Evolutionary conservation across 1,140 invertebrate genomes (phyloP).

Genomic region (Oryctes rhinoceros): DNA sequence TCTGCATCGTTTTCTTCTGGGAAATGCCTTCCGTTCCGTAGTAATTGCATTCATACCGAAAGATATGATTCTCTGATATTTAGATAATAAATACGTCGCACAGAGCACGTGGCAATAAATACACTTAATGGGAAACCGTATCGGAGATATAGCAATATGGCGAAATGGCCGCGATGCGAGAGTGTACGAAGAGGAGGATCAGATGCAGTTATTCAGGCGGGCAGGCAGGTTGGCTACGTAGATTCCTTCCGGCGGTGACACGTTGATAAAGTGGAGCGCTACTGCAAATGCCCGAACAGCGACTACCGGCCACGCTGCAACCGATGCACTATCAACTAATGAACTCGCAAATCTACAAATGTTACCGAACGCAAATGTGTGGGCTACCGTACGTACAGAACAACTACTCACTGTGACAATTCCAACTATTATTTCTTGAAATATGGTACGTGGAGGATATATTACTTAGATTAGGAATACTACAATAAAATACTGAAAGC

Average conservation of each 20-base stretch:
- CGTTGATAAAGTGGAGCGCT: slow-evolving; percentile 48
- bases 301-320: slow-evolving; percentile 35
- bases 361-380: slow-evolving; percentile 36
- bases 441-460: background rate
- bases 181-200: slow-evolving; percentile 12
- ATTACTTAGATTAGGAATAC: background rate
- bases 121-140: slow-evolving; percentile 32
- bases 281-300: slow-evolving; percentile 39
- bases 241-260: slow-evolving; percentile 44
- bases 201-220: background rate
- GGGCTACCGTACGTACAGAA: slow-evolving; percentile 33
- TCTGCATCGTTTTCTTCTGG: background rate
- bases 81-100: slow-evolving; percentile 27
- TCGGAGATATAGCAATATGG: slow-evolving; percentile 17
- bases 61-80: slow-evolving; percentile 31
- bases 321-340: slow-evolving; percentile 46
- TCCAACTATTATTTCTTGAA: slow-evolving; percentile 14
- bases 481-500: background rate
- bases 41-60: slow-evolving; percentile 36
- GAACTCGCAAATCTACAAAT: slow-evolving; percentile 49
- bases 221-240: slow-evolving; percentile 3
- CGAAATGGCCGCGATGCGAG: background rate
- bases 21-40: slow-evolving; percentile 22
- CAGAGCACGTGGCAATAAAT: slow-evolving; percentile 33
- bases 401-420: slow-evolving; percentile 24